Evolutionary conservation across 2,888 invertebrate genomes (phyloP), one percentile per base, ranked within the genome.

Genomic region (Octodonta nipae): DNA sequence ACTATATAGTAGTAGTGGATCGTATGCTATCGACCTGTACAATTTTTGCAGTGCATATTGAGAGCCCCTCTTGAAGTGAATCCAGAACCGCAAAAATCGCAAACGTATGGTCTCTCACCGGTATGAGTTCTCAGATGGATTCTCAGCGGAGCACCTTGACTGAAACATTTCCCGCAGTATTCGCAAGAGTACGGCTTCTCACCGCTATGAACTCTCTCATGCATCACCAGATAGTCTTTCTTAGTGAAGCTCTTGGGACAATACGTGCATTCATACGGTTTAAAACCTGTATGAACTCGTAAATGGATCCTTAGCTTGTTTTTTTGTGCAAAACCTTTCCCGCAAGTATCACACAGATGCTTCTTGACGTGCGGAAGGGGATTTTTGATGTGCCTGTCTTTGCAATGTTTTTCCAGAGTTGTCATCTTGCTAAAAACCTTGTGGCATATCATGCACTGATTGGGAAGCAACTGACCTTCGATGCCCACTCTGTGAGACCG

Each of bases 31-130:
- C n/a, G n/a, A n/a, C 39, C 43, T 10, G 40, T 35, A 29, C 50
- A 51, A 2, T 60, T 62, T 22, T 63, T 63, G 40, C 62, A 51
- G 43, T 73, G 73, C 15, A 66, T 50, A 34, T 70, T 71, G 30
- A 70, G 52, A 17, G 69, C 68, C 0, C 69, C 65, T 10, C 63
- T 61, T 31, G 72, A 71, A 1, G 70, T 68, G 35, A 73, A 75
- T 0, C 70, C 67, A 30, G 66, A 65, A 1, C 61, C 66, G 30
- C 74, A 74, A 7, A 64, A 58, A 5, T 65, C 61, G 39, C 75
- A 74, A 1, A 69, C 59, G 27, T 54, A 58, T 0, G 57, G 58
- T 14, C 48, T 41, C 34, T 55, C 56, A 7, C 56, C 56, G 1
- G 56, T 55, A 32, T 56, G 56, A 6, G 45, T 50, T 7, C 56